Evolutionary conservation across 2,888 invertebrate species (phyloP), one percentile per base, ranked within the genome.

Genomic region (Axea sp.): DNA sequence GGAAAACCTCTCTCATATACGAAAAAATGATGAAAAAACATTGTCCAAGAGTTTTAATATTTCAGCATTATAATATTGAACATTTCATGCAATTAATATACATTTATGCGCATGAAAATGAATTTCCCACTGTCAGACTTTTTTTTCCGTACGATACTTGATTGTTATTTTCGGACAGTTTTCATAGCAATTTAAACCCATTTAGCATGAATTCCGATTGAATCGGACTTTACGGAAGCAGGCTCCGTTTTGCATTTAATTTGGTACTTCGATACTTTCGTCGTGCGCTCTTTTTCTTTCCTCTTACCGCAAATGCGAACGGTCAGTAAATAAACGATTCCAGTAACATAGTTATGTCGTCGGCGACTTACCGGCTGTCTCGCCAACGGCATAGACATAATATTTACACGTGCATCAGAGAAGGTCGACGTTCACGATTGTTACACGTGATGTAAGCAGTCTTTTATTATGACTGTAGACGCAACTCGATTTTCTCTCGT

Each of bases 361-460:
- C 41, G 45, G 31, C 39, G 49, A 51, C 47, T 39, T 47, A 55
- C 55, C 55, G 65, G 24, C 65, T 47, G 65, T 47, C 65, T 67
- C 65, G 65, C 35, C 47, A 24, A 19, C 49, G 33, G 62, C 35
- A 57, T 72, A 72, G 71, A 72, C 71, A 72, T 72, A 72, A 72
- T 72, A 72, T 72, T 57, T 62, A 72, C 71, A 64, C 51, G 65
- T 65, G 72, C 64, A 49, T 39, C 59, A 37, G 59, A 43, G 72
- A 72, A 72, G 59, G 72, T 72, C 64, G 72, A 28, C 72, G 51
- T 43, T 26, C 45, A 35, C 53, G 45, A 65, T 65, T 65, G 59
- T 72, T 59, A 51, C 59, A 57, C 51, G 41, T 57, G 51, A 57
- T 59, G 65, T 59, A 72, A 59, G 26, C 59, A 72, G 59, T 35